Evolutionary conservation across 2,888 invertebrate species (phyloP), one percentile per base, ranked within the genome.

Genomic region (Aphidoletes aphidimyza): DNA sequence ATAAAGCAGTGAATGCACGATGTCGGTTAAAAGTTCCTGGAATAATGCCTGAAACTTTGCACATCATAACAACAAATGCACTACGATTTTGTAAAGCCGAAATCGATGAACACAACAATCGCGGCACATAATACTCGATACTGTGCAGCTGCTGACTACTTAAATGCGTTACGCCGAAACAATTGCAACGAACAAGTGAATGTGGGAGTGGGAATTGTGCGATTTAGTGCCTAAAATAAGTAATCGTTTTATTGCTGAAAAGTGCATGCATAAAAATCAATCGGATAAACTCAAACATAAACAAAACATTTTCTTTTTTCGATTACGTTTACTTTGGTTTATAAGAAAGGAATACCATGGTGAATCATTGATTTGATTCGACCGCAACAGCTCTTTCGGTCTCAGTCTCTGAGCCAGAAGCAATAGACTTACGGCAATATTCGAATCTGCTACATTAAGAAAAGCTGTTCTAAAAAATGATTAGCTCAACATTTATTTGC

Each of bases 401-500:
- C n/a, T n/a, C n/a, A n/a, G n/a, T n/a, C n/a, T n/a, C n/a, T n/a
- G n/a, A n/a, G n/a, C n/a, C n/a, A n/a, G n/a, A n/a, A n/a, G n/a
- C n/a, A n/a, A n/a, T n/a, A n/a, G n/a, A n/a, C n/a, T n/a, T n/a
- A n/a, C n/a, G n/a, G n/a, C n/a, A n/a, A n/a, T n/a, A n/a, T n/a
- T n/a, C n/a, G n/a, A n/a, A n/a, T n/a, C n/a, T n/a, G n/a, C n/a
- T 2, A 14, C 1, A 30, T 2, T 19, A 30, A 69, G 30, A 69
- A 69, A 6, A 69, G 11, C 30, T 6, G 54, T 2, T 11, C 47
- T 19, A 54, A 26, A 19, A 30, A 37, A 81, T 81, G 81, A 81
- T 81, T 81, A 81, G 81, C 81, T 81, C 81, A 81, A 81, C 81
- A 69, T 81, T 81, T 81, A 81, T 81, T 81, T 17, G 81, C 22